A percentile compares a stretch with the other conserved stretches of the same genome.
phyloP scores from a whole-genome alignment of 2,888 invertebrate genomes.

The Temnothorax ravouxi region DNA sequence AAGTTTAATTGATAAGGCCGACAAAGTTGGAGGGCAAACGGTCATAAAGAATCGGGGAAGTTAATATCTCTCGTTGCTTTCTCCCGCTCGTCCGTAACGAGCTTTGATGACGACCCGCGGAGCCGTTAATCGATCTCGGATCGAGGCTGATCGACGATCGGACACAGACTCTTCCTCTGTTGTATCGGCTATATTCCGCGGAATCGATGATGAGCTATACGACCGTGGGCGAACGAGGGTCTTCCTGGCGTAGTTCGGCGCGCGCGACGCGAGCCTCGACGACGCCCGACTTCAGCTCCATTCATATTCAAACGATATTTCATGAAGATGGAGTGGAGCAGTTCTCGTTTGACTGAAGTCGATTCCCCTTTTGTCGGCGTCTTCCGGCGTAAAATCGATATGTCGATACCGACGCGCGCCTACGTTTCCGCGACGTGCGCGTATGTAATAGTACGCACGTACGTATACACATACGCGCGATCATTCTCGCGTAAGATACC shows the following conservation, averaged over 20 bases:
- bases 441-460: neutral
- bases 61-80: conserved; percentile 12
- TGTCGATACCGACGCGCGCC: conserved; percentile 35
- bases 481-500: neutral
- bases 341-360: conserved; percentile 46
- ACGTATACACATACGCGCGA: neutral
- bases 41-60: neutral
- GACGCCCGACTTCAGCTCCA: conserved; percentile 30
- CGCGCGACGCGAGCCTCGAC: neutral
- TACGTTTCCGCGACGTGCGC: conserved; percentile 1
- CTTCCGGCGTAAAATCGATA: conserved; percentile 54
- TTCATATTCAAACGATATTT: conserved; percentile 57
- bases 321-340: conserved; percentile 41
- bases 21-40: neutral
- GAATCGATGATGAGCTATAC: conserved; percentile 46
- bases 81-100: conserved; percentile 5
- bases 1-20: conserved; percentile 16
- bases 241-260: conserved; percentile 43
- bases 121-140: conserved; percentile 29
- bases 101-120: neutral
- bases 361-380: conserved; percentile 49
- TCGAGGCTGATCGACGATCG: conserved; percentile 43
- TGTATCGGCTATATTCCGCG: neutral
- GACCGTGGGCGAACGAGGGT: conserved; percentile 36
- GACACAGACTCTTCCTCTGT: conserved; percentile 28